Evolutionary conservation across 2,113 vertebrate species (phyloP).

Genomic region (Cynopterus brachyotis): DNA sequence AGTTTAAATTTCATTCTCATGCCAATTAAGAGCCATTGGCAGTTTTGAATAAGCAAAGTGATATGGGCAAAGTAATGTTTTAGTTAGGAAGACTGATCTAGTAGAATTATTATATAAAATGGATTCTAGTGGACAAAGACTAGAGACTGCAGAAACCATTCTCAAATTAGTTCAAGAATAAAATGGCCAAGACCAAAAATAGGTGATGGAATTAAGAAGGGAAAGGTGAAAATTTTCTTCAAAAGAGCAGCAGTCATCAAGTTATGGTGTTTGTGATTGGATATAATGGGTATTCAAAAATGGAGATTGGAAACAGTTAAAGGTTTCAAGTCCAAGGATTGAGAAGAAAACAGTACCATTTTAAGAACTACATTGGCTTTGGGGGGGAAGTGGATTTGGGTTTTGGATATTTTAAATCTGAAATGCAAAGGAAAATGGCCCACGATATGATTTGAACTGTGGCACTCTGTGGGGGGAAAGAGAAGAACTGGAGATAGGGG

Average conservation of each 20-base stretch:
- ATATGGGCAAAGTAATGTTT: neutral
- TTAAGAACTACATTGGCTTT: neutral
- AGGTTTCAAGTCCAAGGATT: neutral
- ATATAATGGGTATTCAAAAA: neutral
- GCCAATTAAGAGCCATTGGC: neutral
- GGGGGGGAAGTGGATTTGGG: neutral
- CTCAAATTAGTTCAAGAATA: neutral
- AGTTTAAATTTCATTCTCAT: neutral
- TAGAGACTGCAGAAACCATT: neutral
- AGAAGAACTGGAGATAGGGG: neutral
- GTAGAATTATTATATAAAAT: neutral
- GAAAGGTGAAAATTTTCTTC: constrained; percentile 21
- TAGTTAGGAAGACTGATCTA: neutral
- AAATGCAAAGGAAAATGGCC: neutral
- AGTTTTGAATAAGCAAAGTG: neutral
- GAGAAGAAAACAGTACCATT: neutral
- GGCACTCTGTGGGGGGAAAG: neutral
- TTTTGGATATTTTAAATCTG: constrained; percentile 29
- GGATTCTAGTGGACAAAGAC: neutral
- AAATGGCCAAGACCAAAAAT: neutral
- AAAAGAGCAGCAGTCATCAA: neutral
- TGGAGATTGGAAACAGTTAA: neutral
- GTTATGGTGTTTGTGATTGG: neutral
- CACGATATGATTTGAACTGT: neutral
- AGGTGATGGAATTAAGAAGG: neutral